These are phyloP conservation scores for Platynereis dumerilii DNA, from an alignment of 2,888 invertebrate genomes.

Conservation along the genomic window DNA sequence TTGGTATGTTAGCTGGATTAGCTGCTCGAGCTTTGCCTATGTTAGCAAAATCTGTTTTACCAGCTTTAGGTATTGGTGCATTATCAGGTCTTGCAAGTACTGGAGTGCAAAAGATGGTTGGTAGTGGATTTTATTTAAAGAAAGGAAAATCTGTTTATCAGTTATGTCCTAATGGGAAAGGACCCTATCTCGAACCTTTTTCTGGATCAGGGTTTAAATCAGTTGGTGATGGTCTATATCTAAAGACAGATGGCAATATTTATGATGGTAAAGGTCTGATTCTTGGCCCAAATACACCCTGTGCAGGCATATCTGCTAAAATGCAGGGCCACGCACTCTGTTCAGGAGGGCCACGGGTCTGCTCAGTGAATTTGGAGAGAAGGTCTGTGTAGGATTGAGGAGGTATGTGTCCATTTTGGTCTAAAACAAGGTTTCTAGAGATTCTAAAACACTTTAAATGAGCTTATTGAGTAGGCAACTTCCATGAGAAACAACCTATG, in stretches of 20 bases:
- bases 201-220: slow-evolving; percentile 25
- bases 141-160: slow-evolving; percentile 31
- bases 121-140: slow-evolving; percentile 25
- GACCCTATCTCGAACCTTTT: slow-evolving; percentile 24
- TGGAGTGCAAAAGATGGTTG: slow-evolving; percentile 24
- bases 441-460: too few relatives aligned
- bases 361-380: too few relatives aligned
- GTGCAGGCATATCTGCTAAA: too few relatives aligned
- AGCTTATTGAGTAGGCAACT: too few relatives aligned
- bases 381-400: too few relatives aligned
- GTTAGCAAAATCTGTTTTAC: slow-evolving; percentile 25
- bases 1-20: slow-evolving; percentile 17
- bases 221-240: slow-evolving; percentile 31
- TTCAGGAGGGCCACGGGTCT: too few relatives aligned
- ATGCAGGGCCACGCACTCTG: too few relatives aligned
- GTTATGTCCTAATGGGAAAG: slow-evolving; percentile 33
- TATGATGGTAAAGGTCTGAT: slow-evolving; percentile 27
- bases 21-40: slow-evolving; percentile 24
- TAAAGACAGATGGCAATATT: slow-evolving; percentile 24
- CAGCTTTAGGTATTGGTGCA: slow-evolving; percentile 28
- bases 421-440: too few relatives aligned
- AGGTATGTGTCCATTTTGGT: too few relatives aligned
- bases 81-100: slow-evolving; percentile 28
- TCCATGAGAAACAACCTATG: too few relatives aligned
- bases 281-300: slow-evolving; percentile 13